A percentile compares a stretch with the other conserved stretches of the same genome.
phyloP scores from a whole-genome alignment of 2,888 invertebrate genomes.

The Stenurella melanura region DNA sequence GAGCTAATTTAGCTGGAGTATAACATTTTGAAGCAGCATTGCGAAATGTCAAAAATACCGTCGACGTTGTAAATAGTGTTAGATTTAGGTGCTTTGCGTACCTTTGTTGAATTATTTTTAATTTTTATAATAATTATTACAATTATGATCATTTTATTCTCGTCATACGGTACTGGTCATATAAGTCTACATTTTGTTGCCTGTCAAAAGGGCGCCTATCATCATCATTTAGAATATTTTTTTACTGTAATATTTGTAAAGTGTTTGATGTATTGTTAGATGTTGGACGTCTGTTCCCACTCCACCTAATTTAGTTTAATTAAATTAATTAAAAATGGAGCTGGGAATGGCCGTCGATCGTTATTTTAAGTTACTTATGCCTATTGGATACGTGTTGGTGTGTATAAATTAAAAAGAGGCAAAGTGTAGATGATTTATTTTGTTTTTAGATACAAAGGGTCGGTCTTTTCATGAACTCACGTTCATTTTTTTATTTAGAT shows the following conservation, averaged over 20 bases:
- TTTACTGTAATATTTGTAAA: slow-evolving; percentile 66
- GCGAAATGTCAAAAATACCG: slow-evolving; percentile 54
- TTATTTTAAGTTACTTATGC: slow-evolving; percentile 53
- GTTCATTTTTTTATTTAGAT: slow-evolving; percentile 50
- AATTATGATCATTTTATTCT: slow-evolving; percentile 67
- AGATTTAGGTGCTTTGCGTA: slow-evolving; percentile 70
- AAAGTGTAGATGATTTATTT: slow-evolving; percentile 55
- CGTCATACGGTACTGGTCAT: slow-evolving; percentile 73
- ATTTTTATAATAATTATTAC: slow-evolving; percentile 61
- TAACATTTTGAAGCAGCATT: slow-evolving; percentile 55
- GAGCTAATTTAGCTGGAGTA: no score
- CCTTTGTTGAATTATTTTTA: slow-evolving; percentile 70
- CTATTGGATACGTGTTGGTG: slow-evolving; percentile 59
- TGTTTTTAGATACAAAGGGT: slow-evolving; percentile 51
- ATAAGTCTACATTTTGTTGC: slow-evolving; percentile 60
- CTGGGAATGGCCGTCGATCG: slow-evolving; percentile 41
- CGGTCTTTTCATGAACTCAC: slow-evolving; percentile 50
- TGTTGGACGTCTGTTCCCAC: slow-evolving; percentile 45
- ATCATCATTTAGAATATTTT: slow-evolving; percentile 67
- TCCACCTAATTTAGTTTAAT: slow-evolving; percentile 53
- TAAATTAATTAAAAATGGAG: slow-evolving; percentile 52
- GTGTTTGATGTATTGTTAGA: slow-evolving; percentile 63
- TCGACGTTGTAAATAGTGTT: slow-evolving; percentile 64
- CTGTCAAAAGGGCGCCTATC: slow-evolving; percentile 49
- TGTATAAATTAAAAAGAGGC: slow-evolving; percentile 57